A percentile compares a stretch with the other conserved stretches of the same genome.
Evolutionary conservation across 2,797 vertebrate genomes (phyloP).

Genomic region (Pantherophis vulpinus): DNA sequence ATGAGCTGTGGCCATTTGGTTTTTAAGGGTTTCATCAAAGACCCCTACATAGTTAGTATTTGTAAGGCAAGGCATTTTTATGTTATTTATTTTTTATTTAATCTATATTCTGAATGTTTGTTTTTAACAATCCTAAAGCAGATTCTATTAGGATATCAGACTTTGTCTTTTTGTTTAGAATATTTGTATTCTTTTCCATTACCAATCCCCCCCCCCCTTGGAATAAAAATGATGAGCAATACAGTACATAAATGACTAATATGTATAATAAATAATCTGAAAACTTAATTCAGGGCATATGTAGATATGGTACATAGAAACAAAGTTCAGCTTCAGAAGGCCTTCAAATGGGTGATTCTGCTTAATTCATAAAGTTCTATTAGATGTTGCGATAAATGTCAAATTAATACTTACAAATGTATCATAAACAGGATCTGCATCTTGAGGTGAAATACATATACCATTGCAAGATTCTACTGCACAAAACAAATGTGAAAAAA

Average conservation of each 20-base stretch:
- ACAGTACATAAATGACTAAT: neutral
- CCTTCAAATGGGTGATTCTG: neutral
- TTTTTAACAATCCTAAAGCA: neutral
- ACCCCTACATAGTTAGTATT: neutral
- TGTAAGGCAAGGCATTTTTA: neutral
- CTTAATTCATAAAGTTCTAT: neutral
- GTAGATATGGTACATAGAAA: neutral
- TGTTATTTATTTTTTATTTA: neutral
- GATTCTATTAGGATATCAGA: neutral
- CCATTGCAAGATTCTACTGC: constrained; percentile 26
- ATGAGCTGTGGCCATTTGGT: neutral
- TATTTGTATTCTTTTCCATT: neutral
- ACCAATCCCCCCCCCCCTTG: neutral
- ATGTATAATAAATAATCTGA: neutral
- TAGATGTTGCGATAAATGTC: neutral
- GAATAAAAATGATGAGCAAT: neutral
- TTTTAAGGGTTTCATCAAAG: neutral
- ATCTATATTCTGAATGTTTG: neutral
- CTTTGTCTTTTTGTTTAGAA: neutral
- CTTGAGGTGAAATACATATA: constrained; percentile 19
- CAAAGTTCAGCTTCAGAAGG: neutral
- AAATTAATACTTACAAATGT: constrained; percentile 27
- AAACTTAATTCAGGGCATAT: neutral
- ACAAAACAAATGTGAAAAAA: constrained; percentile 27
- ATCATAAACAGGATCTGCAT: constrained; percentile 9